phyloP scores from a whole-genome alignment of 2,797 vertebrate genomes.

The Arrhamphus sclerolepis region DNA sequence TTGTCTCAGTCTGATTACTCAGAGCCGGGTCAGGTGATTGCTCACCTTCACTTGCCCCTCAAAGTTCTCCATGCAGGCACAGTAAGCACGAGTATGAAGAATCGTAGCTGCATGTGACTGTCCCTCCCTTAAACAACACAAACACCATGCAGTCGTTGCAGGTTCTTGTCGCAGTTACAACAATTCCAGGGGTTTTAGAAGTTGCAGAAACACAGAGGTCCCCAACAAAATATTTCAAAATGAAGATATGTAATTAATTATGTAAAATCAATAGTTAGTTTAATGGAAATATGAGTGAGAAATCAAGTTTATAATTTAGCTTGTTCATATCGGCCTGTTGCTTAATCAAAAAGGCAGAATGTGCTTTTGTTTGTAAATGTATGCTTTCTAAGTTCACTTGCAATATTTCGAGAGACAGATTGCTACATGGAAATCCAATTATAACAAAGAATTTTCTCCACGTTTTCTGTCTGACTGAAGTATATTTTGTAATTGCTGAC shows the following conservation, averaged over 20 bases:
- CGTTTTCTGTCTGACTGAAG: not conserved
- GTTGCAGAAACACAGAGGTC: too few relatives aligned
- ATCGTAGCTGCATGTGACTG: not conserved
- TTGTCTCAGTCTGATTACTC: conserved; percentile 58
- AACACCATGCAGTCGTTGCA: too few relatives aligned
- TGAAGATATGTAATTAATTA: too few relatives aligned
- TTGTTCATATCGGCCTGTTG: not conserved
- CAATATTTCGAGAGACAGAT: not conserved
- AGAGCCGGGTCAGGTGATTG: conserved; percentile 57
- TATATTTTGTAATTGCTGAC: too few relatives aligned
- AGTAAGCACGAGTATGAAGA: not conserved
- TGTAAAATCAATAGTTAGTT: too few relatives aligned
- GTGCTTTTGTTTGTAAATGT: not conserved
- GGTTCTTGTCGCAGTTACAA: too few relatives aligned
- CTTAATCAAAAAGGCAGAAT: not conserved
- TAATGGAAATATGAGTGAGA: too few relatives aligned
- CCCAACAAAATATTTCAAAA: too few relatives aligned
- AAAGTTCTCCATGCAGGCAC: conserved; percentile 19
- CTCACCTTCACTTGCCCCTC: conserved; percentile 66
- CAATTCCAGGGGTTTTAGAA: too few relatives aligned
- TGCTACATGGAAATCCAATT: not conserved
- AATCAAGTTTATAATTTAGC: too few relatives aligned
- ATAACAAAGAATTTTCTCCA: not conserved
- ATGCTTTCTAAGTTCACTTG: not conserved
- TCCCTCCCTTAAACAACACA: conserved; percentile 2